Percentiles rank a stretch among this genome's conserved stretches.
phyloP scores from a whole-genome alignment of 2,113 vertebrate species.

The Micronycteris hirsuta region DNA sequence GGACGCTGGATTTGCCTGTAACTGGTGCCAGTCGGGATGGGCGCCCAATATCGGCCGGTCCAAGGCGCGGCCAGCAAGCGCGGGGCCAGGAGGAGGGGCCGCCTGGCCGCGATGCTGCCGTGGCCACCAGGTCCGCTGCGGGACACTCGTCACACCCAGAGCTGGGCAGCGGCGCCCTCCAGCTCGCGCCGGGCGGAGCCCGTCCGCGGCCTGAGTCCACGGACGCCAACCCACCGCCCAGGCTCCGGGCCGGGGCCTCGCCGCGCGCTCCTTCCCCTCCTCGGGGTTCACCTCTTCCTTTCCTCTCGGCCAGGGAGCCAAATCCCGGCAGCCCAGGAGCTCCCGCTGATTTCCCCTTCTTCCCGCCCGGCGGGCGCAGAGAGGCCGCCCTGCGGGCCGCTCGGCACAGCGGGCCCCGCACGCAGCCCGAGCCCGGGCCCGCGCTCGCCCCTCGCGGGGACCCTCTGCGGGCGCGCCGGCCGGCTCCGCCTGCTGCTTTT shows the following conservation, averaged over 20 bases:
- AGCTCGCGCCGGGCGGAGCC: neutral
- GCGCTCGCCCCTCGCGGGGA: neutral
- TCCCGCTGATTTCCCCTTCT: neutral
- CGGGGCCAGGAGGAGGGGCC: neutral
- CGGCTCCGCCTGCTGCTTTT: neutral
- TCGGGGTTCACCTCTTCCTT: neutral
- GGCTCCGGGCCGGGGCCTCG: fast-evolving
- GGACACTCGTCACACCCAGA: neutral
- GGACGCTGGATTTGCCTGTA: neutral
- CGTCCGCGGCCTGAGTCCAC: fast-evolving
- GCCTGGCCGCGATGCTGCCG: neutral
- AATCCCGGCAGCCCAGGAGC: neutral
- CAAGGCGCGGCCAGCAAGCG: neutral
- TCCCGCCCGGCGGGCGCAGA: neutral
- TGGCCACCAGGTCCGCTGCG: neutral
- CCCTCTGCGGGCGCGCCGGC: neutral
- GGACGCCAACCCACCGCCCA: neutral
- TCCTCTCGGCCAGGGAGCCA: neutral
- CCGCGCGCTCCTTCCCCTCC: neutral
- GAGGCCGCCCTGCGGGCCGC: too few relatives aligned
- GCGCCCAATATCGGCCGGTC: neutral
- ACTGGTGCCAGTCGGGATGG: neutral
- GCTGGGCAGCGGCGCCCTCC: neutral
- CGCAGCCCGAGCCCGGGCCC: neutral
- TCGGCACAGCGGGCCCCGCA: neutral